Base-by-base conservation (phyloP, 2,797 vertebrate genomes). In the Catharus ustulatus region DNA sequence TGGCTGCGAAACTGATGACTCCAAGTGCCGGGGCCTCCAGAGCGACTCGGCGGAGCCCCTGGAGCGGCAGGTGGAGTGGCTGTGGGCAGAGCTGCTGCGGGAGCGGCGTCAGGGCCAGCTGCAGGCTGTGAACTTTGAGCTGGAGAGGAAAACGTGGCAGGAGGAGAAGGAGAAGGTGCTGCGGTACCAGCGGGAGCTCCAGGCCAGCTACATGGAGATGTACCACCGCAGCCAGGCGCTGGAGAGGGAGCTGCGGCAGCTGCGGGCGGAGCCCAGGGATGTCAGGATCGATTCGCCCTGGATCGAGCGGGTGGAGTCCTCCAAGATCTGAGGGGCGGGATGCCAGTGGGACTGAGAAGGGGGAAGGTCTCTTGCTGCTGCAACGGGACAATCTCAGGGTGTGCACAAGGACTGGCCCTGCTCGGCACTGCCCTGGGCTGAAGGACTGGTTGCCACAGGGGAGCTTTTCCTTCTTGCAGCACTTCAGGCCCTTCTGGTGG, bases 141-240 rank as follows among this genome's bases (percentile, higher is more conserved):
- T 98, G 55, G 99, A 99, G 98, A 98, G 98, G 87, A 98, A 97
- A 96, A 99, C 98, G 13, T 99, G 99, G 99, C 99, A 99, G 98
- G 98, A 98, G 27, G 99, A 99, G 95, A 99, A 99, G 97, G 98
- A 99, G 93, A 99, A 99, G 95, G 99, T 99, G 96, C 98, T 99
- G 97, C 98, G 98, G 94, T 99, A 99, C 97, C 99, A 99, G 98
- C 98, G 98, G 84, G 99, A 99, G 98, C 99, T 99, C 97, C 99
- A 99, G 98, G 98, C 98, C 94, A 98, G 99, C 97, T 99, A 99
- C 97, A 97, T 99, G 97, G 99, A 99, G 91, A 99, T 99, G 99
- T 99, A 98, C 95, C 98, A 98, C 96, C 98, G 98, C 95, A 99
- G 98, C 72, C 98, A 99, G 93, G 98, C 81, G 0, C 97, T 99